Evolutionary conservation across 2,797 vertebrate genomes (phyloP).

Genomic region (Dermochelys coriacea): DNA sequence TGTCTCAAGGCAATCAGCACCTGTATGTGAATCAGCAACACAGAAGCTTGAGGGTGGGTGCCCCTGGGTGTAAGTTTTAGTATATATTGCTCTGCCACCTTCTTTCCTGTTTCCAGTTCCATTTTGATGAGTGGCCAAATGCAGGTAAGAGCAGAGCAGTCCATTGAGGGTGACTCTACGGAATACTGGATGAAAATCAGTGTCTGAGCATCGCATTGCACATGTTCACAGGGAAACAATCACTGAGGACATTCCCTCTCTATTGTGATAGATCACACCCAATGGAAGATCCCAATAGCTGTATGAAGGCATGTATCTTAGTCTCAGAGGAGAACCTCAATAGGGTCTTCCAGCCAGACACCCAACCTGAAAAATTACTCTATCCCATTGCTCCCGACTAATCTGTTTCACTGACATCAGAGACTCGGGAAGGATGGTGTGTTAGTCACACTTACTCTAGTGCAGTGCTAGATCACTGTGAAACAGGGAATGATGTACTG

Average conservation of each 20-base stretch:
- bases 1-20: background rate
- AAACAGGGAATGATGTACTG: background rate
- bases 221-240: accelerated
- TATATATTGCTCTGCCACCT: background rate
- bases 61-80: background rate
- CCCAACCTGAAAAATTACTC: no score
- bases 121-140: background rate
- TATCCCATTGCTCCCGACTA: no score
- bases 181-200: background rate
- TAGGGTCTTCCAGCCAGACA: no score
- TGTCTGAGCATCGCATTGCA: accelerated
- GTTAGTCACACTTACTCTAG: background rate
- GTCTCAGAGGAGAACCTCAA: no score
- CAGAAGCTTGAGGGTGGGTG: background rate
- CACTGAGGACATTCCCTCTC: background rate
- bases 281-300: no score
- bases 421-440: background rate
- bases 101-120: background rate
- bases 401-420: background rate
- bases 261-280: no score
- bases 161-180: background rate
- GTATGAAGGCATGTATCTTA: no score
- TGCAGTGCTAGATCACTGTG: accelerated
- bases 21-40: background rate
- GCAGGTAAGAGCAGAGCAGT: accelerated